Evolutionary conservation across 2,888 invertebrate species (phyloP), one percentile per base, ranked within the genome.

Genomic region (Pristionchus exspectatus): DNA sequence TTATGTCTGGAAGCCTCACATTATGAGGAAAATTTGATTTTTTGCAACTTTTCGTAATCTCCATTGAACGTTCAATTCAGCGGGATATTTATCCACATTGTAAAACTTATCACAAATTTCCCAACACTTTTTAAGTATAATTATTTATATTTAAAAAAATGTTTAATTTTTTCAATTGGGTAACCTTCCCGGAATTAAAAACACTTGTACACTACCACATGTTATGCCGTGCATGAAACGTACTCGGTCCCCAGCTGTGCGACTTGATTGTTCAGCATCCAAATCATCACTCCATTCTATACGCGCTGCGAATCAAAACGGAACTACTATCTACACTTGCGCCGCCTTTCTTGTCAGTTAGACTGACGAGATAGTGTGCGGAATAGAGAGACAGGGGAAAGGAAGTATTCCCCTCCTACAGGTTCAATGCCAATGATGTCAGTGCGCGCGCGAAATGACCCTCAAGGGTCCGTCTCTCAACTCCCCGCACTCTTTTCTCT

Each of bases 391-490:
- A 63, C 1, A 21, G 21, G n/a, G 10, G 63, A 10, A n/a, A 24
- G 63, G 24, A 63, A 56, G 56, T n/a, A 10, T n/a, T n/a, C 24
- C n/a, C 7, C 27, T 16, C 27, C 81, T 50, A 81, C 81, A 54
- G 81, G 81, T 81, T 81, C 81, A 81, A 81, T 81, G 81, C 50
- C 81, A 81, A 81, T 81, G 81, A 81, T 81, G 81, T 81, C 81
- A 81, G 81, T 54, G 38, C 44, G 69, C 4, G n/a, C 44, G 12
- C 27, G 18, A 24, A 10, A 30, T 81, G 50, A 44, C 81, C 81
- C 81, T 81, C 81, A 81, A 81, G 77, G 77, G 44, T 4, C 69
- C 18, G 21, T 74, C 77, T 44, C 77, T 77, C 81, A 12, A 50
- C 81, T 27, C 54, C 10, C 5, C n/a, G 4, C 63, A 9, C 63